Evolutionary conservation across 2,113 vertebrate species (phyloP).

Genomic region (Xyliphius kryptos): DNA sequence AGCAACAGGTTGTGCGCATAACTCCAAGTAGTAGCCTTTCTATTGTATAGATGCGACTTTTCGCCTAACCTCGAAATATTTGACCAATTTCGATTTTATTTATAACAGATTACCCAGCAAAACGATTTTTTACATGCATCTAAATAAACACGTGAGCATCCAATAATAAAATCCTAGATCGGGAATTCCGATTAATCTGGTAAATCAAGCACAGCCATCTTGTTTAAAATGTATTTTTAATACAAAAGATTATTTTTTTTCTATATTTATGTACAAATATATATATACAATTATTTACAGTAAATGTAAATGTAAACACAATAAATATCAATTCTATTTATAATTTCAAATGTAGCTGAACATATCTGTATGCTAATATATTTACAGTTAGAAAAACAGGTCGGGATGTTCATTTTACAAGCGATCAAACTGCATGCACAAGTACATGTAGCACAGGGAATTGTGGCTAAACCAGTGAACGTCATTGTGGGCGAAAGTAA

Average conservation of each 20-base stretch:
- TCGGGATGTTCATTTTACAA: constrained; percentile 39
- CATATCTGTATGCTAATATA: constrained; percentile 32
- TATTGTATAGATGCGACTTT: too few species aligned
- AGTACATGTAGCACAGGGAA: constrained; percentile 27
- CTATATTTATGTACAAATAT: constrained; percentile 38
- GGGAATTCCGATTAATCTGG: too few species aligned
- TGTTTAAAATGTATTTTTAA: constrained; percentile 36
- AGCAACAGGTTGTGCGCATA: too few species aligned
- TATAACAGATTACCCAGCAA: too few species aligned
- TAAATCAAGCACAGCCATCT: constrained; percentile 29
- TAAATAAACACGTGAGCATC: too few species aligned
- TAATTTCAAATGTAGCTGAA: constrained; percentile 39
- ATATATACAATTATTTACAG: constrained; percentile 48
- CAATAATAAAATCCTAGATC: too few species aligned
- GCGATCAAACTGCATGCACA: constrained; percentile 25
- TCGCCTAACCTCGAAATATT: too few species aligned
- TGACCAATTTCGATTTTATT: too few species aligned
- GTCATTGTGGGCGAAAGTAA: constrained; percentile 3
- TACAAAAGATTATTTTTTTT: constrained; percentile 39
- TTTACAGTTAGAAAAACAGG: constrained; percentile 42
- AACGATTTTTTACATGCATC: too few species aligned
- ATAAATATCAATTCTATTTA: constrained; percentile 40
- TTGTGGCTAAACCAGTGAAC: constrained; percentile 24
- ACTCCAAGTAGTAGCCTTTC: too few species aligned
- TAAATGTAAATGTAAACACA: constrained; percentile 44